phyloP scores from a whole-genome alignment of 2,113 vertebrate genomes.

The Pangasianodon hypophthalmus region DNA sequence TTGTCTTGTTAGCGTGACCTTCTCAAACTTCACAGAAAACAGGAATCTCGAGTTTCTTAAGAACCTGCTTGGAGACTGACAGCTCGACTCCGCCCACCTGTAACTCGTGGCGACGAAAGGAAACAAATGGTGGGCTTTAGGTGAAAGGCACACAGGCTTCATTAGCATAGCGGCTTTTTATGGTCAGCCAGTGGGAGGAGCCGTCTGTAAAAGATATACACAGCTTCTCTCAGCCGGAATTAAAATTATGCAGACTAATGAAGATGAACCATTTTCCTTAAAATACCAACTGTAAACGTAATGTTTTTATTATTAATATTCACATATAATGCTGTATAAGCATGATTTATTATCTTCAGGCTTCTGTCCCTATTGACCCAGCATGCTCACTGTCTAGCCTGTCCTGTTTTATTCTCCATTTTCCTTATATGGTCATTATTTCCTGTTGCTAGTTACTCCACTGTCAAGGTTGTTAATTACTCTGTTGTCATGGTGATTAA shows the following conservation, averaged over 20 bases:
- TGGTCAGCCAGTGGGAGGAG: conserved; percentile 58
- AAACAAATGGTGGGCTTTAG: conserved; percentile 42
- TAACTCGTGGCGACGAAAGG: conserved; percentile 65
- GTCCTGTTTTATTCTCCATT: neutral
- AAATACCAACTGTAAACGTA: too few relatives aligned
- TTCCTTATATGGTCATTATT: neutral
- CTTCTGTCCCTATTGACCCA: neutral
- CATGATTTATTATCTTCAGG: neutral
- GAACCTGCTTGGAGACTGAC: conserved; percentile 58
- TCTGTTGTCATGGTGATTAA: neutral
- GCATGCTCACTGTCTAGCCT: neutral
- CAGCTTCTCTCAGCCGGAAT: neutral
- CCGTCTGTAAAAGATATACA: conserved; percentile 43
- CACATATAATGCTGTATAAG: too few relatives aligned
- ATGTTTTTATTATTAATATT: neutral
- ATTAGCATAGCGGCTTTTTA: conserved; percentile 67
- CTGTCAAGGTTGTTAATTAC: neutral
- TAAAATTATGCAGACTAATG: neutral
- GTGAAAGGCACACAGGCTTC: conserved; percentile 46
- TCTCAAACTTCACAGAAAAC: conserved; percentile 59
- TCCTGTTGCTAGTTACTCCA: neutral
- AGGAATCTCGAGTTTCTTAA: conserved; percentile 56
- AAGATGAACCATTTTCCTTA: neutral
- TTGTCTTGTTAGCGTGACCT: conserved; percentile 54
- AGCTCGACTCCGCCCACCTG: conserved; percentile 56